These are phyloP conservation scores for Sphaeramia orbicularis DNA, from an alignment of 2,797 vertebrate species.

Conservation along the genomic window DNA sequence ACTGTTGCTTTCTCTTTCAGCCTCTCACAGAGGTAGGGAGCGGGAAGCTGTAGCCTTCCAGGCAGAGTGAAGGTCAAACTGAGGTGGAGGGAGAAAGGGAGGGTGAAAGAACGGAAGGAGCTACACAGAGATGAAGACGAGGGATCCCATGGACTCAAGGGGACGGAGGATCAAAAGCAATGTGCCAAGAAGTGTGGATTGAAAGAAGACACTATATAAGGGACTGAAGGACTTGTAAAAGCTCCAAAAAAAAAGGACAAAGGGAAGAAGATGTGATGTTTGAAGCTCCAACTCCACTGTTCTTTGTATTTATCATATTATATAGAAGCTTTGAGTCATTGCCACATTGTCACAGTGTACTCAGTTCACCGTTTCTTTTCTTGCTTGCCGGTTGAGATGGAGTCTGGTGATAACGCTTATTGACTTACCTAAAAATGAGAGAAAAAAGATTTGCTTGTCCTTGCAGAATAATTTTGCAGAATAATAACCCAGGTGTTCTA, in stretches of 20 bases:
- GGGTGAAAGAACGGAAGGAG: background rate
- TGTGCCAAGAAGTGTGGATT: slow-evolving; percentile 21
- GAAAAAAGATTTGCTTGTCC: background rate
- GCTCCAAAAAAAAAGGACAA: slow-evolving; percentile 9
- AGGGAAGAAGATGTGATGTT: slow-evolving; percentile 17
- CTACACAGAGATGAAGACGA: slow-evolving; percentile 25
- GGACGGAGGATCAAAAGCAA: slow-evolving; percentile 51
- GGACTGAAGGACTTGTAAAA: slow-evolving; percentile 25
- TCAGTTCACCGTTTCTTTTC: slow-evolving; percentile 13
- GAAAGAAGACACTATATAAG: slow-evolving; percentile 27
- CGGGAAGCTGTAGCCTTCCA: slow-evolving; percentile 28
- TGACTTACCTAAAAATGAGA: slow-evolving; percentile 3
- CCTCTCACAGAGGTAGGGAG: slow-evolving; percentile 26
- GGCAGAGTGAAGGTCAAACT: slow-evolving; percentile 55
- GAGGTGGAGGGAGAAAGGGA: slow-evolving; percentile 21
- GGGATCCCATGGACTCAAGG: slow-evolving; percentile 30
- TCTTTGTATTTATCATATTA: background rate
- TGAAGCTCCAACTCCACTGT: slow-evolving; percentile 24
- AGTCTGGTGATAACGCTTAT: slow-evolving; percentile 3
- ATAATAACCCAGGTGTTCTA: no score
- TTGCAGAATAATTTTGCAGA: background rate
- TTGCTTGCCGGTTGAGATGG: background rate
- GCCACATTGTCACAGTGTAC: slow-evolving; percentile 1
- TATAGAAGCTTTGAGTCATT: slow-evolving; percentile 15
- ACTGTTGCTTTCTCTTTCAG: slow-evolving; percentile 31